phyloP scores from a whole-genome alignment of 2,888 invertebrate species.

The Lepidochrysops patricia region DNA sequence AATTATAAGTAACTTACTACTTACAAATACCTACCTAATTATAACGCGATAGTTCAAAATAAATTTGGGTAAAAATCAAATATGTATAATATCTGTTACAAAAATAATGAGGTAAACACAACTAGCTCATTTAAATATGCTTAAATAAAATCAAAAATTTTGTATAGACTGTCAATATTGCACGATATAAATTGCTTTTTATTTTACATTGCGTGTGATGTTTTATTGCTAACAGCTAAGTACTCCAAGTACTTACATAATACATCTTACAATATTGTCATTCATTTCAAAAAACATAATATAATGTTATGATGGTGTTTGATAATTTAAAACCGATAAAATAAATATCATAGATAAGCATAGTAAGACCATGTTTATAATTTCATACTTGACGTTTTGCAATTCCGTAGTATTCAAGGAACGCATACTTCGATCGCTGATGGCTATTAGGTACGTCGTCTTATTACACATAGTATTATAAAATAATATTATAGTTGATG shows the following conservation, averaged over 20 bases:
- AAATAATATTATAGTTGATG: not conserved
- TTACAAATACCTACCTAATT: not conserved
- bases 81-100: not conserved
- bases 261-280: constrained; percentile 7
- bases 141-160: not conserved
- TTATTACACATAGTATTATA: not conserved
- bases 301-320: too few species aligned
- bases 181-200: not conserved
- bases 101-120: constrained; percentile 6
- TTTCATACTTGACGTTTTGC: too few species aligned
- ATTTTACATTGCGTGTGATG: not conserved
- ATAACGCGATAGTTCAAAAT: not conserved
- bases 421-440: too few species aligned
- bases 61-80: not conserved
- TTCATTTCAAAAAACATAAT: not conserved
- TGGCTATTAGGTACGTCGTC: too few species aligned
- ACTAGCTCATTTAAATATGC: not conserved
- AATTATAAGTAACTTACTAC: not conserved
- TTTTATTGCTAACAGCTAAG: not conserved
- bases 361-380: too few species aligned
- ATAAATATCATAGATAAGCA: not conserved
- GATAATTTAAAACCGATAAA: not conserved
- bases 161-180: constrained; percentile 2
- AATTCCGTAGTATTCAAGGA: too few species aligned
- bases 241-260: not conserved